Conservation (phyloP, 1,140 invertebrate species). For the Eupeodes corollae region DNA sequence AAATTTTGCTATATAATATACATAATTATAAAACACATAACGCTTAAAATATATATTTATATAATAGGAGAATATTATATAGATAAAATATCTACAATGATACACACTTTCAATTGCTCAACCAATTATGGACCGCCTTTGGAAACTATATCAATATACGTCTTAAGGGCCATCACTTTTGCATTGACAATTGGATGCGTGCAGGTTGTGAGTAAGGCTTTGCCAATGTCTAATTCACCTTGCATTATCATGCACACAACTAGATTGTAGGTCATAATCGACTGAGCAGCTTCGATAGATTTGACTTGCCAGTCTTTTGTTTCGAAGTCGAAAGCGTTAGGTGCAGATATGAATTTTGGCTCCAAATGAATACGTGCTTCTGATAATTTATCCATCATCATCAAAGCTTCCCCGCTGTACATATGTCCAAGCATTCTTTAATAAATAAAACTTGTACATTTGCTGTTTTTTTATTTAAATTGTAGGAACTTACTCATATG, state of each 20-base stretch:
- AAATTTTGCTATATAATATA: too few relatives aligned
- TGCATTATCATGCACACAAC: conserved; percentile 64
- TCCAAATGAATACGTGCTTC: conserved; percentile 80
- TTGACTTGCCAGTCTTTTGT: conserved; percentile 56
- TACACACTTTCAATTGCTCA: too few relatives aligned
- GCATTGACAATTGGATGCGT: conserved; percentile 47
- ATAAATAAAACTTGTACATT: conserved; percentile 10
- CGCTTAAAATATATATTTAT: too few relatives aligned
- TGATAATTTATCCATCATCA: conserved; percentile 67
- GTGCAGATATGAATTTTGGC: conserved; percentile 56
- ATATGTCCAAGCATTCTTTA: conserved; percentile 71
- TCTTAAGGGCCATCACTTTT: conserved; percentile 57
- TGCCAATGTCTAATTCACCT: conserved; percentile 64
- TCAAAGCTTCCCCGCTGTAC: conserved; percentile 81
- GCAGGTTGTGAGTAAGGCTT: conserved; percentile 50
- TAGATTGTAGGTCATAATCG: conserved; percentile 67
- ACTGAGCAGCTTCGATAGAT: conserved; percentile 50
- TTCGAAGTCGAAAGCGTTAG: conserved; percentile 32
- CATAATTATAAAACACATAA: too few relatives aligned
- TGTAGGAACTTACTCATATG: conserved; percentile 23
- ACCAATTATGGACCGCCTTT: too few relatives aligned
- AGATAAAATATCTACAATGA: too few relatives aligned
- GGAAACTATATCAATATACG: conserved; percentile 49
- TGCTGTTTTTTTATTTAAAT: conserved; percentile 2
- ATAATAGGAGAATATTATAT: too few relatives aligned